Evolutionary conservation across 2,888 invertebrate genomes (phyloP).

Genomic region (Chrysotoxum bicinctum): DNA sequence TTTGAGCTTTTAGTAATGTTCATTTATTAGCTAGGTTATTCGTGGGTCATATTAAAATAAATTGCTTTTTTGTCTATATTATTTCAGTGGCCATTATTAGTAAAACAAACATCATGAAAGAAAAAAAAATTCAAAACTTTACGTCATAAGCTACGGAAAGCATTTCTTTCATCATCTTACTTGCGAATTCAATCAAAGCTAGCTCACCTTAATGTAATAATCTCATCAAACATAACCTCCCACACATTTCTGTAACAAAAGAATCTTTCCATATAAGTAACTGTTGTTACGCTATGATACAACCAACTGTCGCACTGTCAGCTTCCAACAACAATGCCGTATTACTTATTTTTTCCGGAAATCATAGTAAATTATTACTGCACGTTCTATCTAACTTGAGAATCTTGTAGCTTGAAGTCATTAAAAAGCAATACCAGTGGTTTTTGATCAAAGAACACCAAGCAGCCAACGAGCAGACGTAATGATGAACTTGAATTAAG

Average conservation of each 20-base stretch:
- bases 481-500: constrained; percentile 68
- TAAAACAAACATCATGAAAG: no score
- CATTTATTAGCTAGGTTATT: no score
- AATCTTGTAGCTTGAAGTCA: constrained; percentile 32
- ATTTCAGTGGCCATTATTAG: no score
- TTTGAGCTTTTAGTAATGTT: no score
- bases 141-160: background rate
- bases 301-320: background rate
- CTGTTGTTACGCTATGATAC: background rate
- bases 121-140: no score
- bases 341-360: constrained; percentile 55
- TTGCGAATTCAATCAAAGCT: background rate
- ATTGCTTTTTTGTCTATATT: no score
- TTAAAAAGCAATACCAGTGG: constrained; percentile 31
- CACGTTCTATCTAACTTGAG: constrained; percentile 38
- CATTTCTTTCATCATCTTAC: background rate
- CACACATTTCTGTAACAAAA: background rate
- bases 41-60: no score
- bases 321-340: background rate
- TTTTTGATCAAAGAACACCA: constrained; percentile 8
- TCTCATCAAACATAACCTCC: background rate
- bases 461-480: constrained; percentile 25
- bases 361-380: constrained; percentile 38
- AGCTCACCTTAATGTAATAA: background rate
- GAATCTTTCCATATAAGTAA: constrained; percentile 1